A percentile compares a stretch with the other conserved stretches of the same genome.
Evolutionary conservation across 2,888 invertebrate genomes (phyloP).

Genomic region (Cheilosia pagana): DNA sequence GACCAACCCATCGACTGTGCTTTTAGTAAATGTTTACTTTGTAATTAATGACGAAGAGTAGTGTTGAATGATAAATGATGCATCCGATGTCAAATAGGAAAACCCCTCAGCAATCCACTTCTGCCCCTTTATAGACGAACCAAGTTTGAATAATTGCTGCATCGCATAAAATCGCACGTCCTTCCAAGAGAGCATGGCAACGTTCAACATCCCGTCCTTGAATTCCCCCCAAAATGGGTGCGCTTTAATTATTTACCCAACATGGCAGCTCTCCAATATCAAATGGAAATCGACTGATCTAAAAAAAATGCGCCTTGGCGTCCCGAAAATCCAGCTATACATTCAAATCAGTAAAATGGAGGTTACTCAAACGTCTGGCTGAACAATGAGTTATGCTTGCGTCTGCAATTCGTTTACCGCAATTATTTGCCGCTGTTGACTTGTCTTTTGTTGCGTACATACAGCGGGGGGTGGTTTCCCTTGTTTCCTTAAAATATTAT

Average conservation of each 20-base stretch:
- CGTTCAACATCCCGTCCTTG: background rate
- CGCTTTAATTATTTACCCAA: slow-evolving; percentile 52
- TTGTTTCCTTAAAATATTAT: slow-evolving; percentile 9
- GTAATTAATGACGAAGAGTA: slow-evolving; percentile 56
- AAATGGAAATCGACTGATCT: slow-evolving; percentile 32
- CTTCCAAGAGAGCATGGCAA: background rate
- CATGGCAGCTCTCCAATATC: slow-evolving; percentile 2
- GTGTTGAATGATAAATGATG: slow-evolving; percentile 58
- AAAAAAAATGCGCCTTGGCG: slow-evolving; percentile 4
- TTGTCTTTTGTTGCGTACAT: slow-evolving; percentile 23
- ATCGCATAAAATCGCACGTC: slow-evolving; percentile 34
- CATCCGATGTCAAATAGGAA: slow-evolving; percentile 48
- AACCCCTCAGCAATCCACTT: background rate
- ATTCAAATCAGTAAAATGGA: slow-evolving; percentile 16
- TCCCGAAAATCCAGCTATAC: slow-evolving; percentile 16
- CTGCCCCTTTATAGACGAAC: slow-evolving; percentile 1
- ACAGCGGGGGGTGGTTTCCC: background rate
- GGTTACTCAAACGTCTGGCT: slow-evolving; percentile 52
- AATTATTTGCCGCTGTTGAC: slow-evolving; percentile 66
- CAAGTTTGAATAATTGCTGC: slow-evolving; percentile 44
- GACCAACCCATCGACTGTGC: slow-evolving; percentile 33
- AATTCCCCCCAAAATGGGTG: slow-evolving; percentile 2
- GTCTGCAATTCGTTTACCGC: slow-evolving; percentile 67
- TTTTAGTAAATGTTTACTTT: slow-evolving; percentile 57
- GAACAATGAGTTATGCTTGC: slow-evolving; percentile 64